Base-by-base conservation (phyloP, 2,797 vertebrate species). In the Otolemur crassicaudatus region DNA sequence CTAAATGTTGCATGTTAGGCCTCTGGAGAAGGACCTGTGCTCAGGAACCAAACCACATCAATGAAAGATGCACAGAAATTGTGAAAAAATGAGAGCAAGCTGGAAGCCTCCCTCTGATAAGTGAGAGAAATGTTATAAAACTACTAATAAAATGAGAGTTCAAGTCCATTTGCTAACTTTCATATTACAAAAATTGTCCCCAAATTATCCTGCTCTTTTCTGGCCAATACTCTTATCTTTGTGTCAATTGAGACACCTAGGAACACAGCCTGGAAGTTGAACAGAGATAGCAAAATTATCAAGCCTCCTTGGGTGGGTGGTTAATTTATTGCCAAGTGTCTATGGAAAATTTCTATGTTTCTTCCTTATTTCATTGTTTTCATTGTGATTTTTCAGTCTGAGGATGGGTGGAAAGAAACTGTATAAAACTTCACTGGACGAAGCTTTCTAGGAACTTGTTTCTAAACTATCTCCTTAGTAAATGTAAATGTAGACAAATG, bases 1-100 rank as follows among this genome's bases (percentile, higher is more conserved):
- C 90, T 95, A 98, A 97, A 97, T 91, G 92, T 93, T 56, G 5
- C 94, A 96, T 8, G 88, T 11, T 43, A 73, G 70, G 20, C 49
- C 34, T 76, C 53, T 31, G 60, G 34, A 81, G 80, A 90, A 67
- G 29, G 3, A 4, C 72, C 87, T 88, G 80, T 90, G 70, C 73
- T 80, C 25, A 17, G 63, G 56, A 85, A 67, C 37, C 31, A 91
- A 93, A 83, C 12, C 34, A 49, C 20, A 9, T 63, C 25, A 63
- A 1, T 53, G 77, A 86, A 87, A 91, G n/a, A 73, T 8, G 53
- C 17, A 49, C 1, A 63, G 63, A 69, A 63, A 79, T 75, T 67
- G 7, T 60, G 12, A 76, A 82, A 82, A 87, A 91, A 34, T 63
- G n/a, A 90, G 49, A 49, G 72, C 10, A 77, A 94, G 40, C 49